Evolutionary conservation across 2,113 vertebrate genomes (phyloP), one percentile per base, ranked within the genome.

Genomic region (Cryptomyrus ogoouensis): DNA sequence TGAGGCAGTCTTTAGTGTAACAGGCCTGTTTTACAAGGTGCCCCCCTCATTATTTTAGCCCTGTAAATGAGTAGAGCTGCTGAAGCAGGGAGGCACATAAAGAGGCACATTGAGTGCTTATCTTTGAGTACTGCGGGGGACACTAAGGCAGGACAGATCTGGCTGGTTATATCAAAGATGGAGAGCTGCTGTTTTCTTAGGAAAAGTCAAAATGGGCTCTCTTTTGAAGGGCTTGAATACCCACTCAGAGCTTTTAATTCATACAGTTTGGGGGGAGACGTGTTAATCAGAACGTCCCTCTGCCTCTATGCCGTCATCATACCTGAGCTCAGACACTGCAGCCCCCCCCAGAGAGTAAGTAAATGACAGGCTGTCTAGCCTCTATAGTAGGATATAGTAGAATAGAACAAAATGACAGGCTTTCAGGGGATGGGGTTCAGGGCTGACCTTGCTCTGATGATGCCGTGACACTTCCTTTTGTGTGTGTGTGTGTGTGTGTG

Each of bases 341-440:
- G 1, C 21, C 3, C 6, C 44, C 17, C 21, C 77, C 74, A 47
- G 6, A 47, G 83, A 47, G 62, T 66, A 66, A 66, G 62, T 10
- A 84, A 47, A 44, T 84, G 42, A 47, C 9, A n/a, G 42, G 8
- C 83, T 47, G 21, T 21, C 44, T 4, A 24, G 44, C 50, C 86
- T 42, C 86, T 88, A 4, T 88, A 15, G 47, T 39, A 66, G 85
- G 89, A 91, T 27, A 27, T 56, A 8, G 47, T 47, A 66, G 70
- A 90, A 91, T 27, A 42, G 53, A 87, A 89, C 52, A 19, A 50
- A 91, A 88, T 92, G 89, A 89, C 52, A 90, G 85, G 15, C 49
- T 46, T 84, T 84, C 83, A 84, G 83, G 44, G 39, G 44, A 84
- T 12, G 83, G 83, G 44, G 83, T n/a, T 46, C 83, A 39, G 21